Evolutionary conservation across 2,113 vertebrate species (phyloP).

Genomic region (Pachyramphus minor): DNA sequence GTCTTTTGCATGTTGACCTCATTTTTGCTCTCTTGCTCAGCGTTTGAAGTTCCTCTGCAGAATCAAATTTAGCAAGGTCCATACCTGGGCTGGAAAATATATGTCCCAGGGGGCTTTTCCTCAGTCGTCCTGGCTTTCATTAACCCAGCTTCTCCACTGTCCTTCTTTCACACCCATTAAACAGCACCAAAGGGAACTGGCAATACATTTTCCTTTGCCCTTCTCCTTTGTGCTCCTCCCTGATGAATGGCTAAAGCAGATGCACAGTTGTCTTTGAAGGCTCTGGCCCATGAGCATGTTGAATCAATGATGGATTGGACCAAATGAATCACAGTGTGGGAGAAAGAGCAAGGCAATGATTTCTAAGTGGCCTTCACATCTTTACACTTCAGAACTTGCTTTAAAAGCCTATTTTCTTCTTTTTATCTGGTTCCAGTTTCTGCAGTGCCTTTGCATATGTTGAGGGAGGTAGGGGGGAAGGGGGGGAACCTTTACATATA

Average conservation of each 20-base stretch:
- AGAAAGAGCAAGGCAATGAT: constrained; percentile 61
- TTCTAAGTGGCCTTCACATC: constrained; percentile 67
- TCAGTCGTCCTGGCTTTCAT: constrained; percentile 78
- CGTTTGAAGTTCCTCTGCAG: constrained; percentile 23
- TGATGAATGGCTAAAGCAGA: constrained; percentile 93
- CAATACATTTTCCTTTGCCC: constrained; percentile 80
- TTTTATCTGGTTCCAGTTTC: constrained; percentile 81
- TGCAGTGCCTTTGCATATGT: constrained; percentile 74
- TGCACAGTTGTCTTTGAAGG: constrained; percentile 92
- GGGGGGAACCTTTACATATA: constrained; percentile 70
- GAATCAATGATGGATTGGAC: constrained; percentile 82
- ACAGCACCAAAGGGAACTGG: constrained; percentile 71
- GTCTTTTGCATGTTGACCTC: background rate
- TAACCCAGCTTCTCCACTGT: constrained; percentile 78
- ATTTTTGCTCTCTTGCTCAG: background rate
- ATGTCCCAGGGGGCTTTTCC: constrained; percentile 13
- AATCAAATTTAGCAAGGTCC: constrained; percentile 8
- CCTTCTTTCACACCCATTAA: constrained; percentile 82
- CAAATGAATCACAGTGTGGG: constrained; percentile 77
- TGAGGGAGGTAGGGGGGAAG: constrained; percentile 67
- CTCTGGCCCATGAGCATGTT: constrained; percentile 86
- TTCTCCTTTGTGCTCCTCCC: constrained; percentile 83
- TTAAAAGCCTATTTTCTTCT: constrained; percentile 70
- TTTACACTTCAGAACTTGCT: constrained; percentile 67
- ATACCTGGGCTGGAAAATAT: constrained; percentile 42